Conservation (phyloP, 2,888 invertebrate genomes). For the Aporophyla nigra region DNA sequence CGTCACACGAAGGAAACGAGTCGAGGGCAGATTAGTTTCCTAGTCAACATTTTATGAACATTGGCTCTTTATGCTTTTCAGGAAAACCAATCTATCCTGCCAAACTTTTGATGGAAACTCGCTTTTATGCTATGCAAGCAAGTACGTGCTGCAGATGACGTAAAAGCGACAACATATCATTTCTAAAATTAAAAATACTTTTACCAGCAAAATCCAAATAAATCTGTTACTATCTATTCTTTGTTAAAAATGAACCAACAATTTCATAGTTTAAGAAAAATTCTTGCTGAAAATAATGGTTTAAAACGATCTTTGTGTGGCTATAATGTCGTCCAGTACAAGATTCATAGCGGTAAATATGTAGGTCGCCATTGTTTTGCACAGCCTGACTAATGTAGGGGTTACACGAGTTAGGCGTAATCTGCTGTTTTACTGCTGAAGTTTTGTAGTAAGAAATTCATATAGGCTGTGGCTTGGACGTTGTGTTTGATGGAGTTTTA, state of each 20-base stretch:
- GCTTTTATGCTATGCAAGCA: not conserved
- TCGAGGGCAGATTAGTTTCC: not conserved
- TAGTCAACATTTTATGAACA: constrained; percentile 1
- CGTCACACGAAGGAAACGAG: not conserved
- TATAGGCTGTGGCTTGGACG: not conserved
- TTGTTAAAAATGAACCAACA: not conserved
- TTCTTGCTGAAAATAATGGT: constrained; percentile 14
- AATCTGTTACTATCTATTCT: not conserved
- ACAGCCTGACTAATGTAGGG: constrained; percentile 37
- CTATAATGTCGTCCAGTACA: not conserved
- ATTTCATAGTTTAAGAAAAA: constrained; percentile 3
- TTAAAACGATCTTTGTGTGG: constrained; percentile 16
- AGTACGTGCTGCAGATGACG: not conserved
- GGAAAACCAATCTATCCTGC: not conserved
- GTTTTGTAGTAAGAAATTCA: constrained; percentile 25
- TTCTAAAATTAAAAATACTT: not conserved
- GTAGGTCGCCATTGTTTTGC: constrained; percentile 42
- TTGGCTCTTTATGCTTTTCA: not conserved
- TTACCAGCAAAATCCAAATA: not conserved
- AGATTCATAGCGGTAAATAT: constrained; percentile 50
- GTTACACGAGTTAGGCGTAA: constrained; percentile 33
- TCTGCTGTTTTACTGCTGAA: constrained; percentile 46
- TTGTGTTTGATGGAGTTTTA: constrained; percentile 8
- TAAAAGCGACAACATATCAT: not conserved
- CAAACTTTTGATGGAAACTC: not conserved